Base-by-base conservation (phyloP, 2,113 vertebrate species). In the Brachypodius melanocephalos region DNA sequence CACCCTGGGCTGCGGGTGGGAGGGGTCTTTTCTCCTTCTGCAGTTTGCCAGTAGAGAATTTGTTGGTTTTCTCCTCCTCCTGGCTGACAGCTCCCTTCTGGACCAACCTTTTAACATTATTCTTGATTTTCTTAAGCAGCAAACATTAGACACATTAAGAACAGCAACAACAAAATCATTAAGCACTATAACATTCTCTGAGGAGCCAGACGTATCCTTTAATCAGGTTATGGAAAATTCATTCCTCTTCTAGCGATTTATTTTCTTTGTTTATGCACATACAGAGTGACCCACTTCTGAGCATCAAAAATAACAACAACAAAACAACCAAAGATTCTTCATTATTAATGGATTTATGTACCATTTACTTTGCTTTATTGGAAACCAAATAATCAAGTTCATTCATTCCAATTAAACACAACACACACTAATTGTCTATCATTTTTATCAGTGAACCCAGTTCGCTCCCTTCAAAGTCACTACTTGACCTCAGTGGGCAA, bases 101-200 rank as follows among this genome's bases (percentile, higher is more conserved):
- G 59, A 97, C 89, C 72, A 97, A 96, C 96, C 96, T 96, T 97
- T 97, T 96, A 95, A 97, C 97, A 98, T 98, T 97, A 96, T 97
- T 97, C 97, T 97, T 97, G 92, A 97, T 98, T 98, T 97, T 98
- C 96, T 97, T 96, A 97, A 97, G 94, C 95, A 98, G 96, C 96
- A 95, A 98, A 96, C 97, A 98, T 98, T 97, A 97, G 98, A 97
- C 96, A 93, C 97, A 97, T 98, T 98, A 98, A 96, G 97, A 97
- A 94, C 88, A 97, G 95, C 97, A 97, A 96, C 98, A 97, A 97
- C 97, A 97, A 97, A 97, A 97, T 97, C 97, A 97, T 98, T 98
- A 98, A 97, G 96, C 94, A 71, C 91, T 71, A n/a, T 92, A 97
- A 31, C 92, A 94, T 97, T 97, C 96, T 98, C 97, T 40, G 54